Base-by-base conservation (phyloP, 2,113 vertebrate species). In the Erythrolamprus reginae region DNA sequence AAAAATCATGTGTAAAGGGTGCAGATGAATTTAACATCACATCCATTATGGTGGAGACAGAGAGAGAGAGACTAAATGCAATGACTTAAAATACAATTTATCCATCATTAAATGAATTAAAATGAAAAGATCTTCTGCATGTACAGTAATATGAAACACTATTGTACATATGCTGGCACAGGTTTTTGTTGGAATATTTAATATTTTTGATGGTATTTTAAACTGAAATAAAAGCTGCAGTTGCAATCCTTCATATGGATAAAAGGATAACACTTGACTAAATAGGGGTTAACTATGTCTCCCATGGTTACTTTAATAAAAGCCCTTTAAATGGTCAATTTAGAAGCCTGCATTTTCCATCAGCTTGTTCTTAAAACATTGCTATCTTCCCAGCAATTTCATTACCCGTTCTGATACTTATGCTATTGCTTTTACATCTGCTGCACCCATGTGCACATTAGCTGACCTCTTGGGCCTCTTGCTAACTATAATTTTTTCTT, bases 401-500 rank as follows among this genome's bases (percentile, higher is more conserved):
- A 24, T 38, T 17, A 33, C 28, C 47, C 0, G 0, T 24, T 42
- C 48, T 48, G 53, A 58, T 87, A n/a, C 23, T 48, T 51, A 21
- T 3, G 26, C 38, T 53, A 23, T 88, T 56, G 33, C 65, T 0
- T 0, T 26, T 84, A 15, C 0, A 47, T 82, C 90, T 4, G 0
- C 0, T 42, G 88, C 5, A 84, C 0, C 0, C 8, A 0, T 58
- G 15, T 24, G 0, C 82, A 82, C 15, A 1, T 88, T 84, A 77
- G 15, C 12, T n/a, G 21, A 17, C 19, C 84, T 86, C 91, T 28
- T 50, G 12, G 90, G 38, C 42, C 90, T 51, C 85, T 90, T 88
- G 83, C 88, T 92, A 12, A 92, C 3, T 88, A 88, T 1, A 17
- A 24, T 96, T 95, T 96, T 94, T 95, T 91, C 95, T 95, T 95